Evolutionary conservation across 2,797 vertebrate species (phyloP), one percentile per base, ranked within the genome.

Genomic region (Euthynnus affinis): DNA sequence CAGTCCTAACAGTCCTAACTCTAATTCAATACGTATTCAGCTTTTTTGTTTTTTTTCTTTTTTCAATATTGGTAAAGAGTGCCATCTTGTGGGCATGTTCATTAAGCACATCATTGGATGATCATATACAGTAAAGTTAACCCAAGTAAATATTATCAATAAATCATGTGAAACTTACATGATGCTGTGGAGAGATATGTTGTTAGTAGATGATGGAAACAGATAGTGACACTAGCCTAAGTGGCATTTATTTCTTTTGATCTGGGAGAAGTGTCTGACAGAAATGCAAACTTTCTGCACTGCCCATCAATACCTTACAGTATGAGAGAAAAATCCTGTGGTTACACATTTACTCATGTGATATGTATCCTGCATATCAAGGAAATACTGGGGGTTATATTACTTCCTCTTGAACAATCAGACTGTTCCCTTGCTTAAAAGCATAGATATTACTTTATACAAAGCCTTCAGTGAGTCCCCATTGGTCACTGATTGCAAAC

Each of bases 81-180:
- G 70, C 37, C 86, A 74, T 65, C 86, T 82, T 62, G 73, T 83
- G 81, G 77, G 0, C 62, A 68, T 46, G 0, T 9, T 2, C 13
- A 44, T 14, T 0, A 58, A 61, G 14, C 17, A 46, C 67, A 71
- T 17, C 25, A 13, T 23, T 49, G 37, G 8, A 18, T 40, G 2
- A 6, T 4, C 2, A 14, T 8, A 18, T 2, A 17, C 14, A 46
- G 15, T 1, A 7, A 58, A 57, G n/a, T 52, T 44, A 20, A 34
- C 17, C 27, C 0, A 34, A 20, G 13, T 3, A 20, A 51, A 29
- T 46, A 46, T 5, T 46, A 46, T 46, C 5, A 46, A 17, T 9
- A 18, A 5, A 15, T 17, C 12, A 4, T 40, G 44, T 42, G 22
- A 59, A 61, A 52, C 57, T 1, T 18, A 12, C 2, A 9, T 20